Evolutionary conservation across 2,797 vertebrate species (phyloP).

Genomic region (Coranthus polyacanthus): DNA sequence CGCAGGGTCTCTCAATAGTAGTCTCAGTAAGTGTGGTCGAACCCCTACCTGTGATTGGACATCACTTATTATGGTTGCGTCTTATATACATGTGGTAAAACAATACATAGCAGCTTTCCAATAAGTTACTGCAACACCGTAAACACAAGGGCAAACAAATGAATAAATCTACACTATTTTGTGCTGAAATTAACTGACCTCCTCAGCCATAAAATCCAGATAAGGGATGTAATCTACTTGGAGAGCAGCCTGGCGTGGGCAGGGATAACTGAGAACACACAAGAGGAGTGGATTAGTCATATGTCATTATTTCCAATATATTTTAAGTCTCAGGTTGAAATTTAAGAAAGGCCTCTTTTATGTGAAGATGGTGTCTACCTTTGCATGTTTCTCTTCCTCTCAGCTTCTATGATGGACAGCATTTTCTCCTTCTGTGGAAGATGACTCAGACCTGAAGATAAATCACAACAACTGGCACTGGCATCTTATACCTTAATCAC

Average conservation of each 20-base stretch:
- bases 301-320: not conserved
- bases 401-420: conserved; percentile 65
- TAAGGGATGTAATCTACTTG: conserved; percentile 83
- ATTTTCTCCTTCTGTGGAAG: conserved; percentile 78
- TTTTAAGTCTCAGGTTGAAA: not conserved
- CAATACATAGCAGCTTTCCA: not conserved
- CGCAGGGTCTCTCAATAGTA: conserved; percentile 85
- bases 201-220: conserved; percentile 83
- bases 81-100: not conserved
- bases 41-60: conserved; percentile 73
- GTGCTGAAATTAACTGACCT: conserved; percentile 82
- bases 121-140: not conserved
- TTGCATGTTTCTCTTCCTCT: conserved; percentile 58
- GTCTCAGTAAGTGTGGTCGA: conserved; percentile 80
- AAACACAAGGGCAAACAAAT: not conserved
- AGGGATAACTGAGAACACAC: conserved; percentile 70
- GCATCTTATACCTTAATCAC: not conserved
- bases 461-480: conserved; percentile 9
- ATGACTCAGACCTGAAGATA: conserved; percentile 62
- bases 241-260: conserved; percentile 71
- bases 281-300: rapidly evolving
- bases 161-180: too few species aligned
- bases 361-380: conserved; percentile 55
- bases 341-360: not conserved
- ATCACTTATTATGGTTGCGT: conserved; percentile 1